phyloP scores from a whole-genome alignment of 1,140 invertebrate genomes.

The Xylocopa sonorina region DNA sequence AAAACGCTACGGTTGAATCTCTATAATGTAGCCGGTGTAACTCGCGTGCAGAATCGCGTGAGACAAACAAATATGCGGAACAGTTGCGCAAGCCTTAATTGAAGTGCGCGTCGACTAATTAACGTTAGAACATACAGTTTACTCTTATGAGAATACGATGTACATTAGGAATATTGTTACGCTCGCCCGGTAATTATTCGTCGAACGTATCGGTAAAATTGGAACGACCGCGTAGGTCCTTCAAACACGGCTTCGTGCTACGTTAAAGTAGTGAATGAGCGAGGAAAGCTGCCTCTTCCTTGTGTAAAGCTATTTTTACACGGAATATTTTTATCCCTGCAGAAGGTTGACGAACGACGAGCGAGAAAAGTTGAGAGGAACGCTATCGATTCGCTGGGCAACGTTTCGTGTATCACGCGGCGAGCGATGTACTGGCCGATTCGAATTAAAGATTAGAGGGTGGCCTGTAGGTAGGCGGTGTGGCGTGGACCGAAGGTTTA shows the following conservation, averaged over 20 bases:
- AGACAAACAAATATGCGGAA: constrained; percentile 46
- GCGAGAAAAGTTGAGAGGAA: not conserved
- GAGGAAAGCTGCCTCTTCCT: too few relatives aligned
- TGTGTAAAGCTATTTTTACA: not conserved
- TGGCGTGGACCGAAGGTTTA: not conserved
- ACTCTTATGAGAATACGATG: constrained; percentile 28
- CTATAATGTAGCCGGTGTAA: not conserved
- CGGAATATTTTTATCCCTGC: not conserved
- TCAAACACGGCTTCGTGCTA: not conserved
- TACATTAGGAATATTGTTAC: constrained; percentile 25
- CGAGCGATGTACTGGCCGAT: not conserved
- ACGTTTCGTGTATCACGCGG: not conserved
- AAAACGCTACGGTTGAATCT: not conserved
- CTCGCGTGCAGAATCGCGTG: constrained; percentile 34
- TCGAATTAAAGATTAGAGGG: not conserved
- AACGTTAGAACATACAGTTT: constrained; percentile 42
- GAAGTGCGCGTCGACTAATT: constrained; percentile 48
- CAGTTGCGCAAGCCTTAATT: constrained; percentile 55
- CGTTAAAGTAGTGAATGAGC: not conserved
- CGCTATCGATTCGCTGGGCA: too few relatives aligned
- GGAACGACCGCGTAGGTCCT: too few relatives aligned
- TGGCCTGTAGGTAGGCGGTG: too few relatives aligned
- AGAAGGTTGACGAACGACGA: too few relatives aligned
- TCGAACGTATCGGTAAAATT: constrained; percentile 1
- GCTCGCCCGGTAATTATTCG: not conserved